These are phyloP conservation scores for Megaustenia siamemsis DNA, from an alignment of 2,888 invertebrate species.

Conservation along the genomic window DNA sequence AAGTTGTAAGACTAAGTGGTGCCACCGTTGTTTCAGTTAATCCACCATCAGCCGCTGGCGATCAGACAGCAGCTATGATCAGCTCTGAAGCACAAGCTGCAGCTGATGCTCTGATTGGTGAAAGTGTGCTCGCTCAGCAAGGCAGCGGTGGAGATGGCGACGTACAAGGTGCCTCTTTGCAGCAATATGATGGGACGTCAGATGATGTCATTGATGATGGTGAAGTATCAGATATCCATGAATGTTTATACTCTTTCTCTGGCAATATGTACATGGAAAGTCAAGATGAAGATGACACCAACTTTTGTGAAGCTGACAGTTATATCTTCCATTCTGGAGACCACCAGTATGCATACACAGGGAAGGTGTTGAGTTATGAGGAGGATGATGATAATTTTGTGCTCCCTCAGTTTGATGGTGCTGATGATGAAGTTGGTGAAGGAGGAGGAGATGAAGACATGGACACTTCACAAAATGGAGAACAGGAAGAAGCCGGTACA, in stretches of 20 bases:
- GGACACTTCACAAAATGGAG: conserved; percentile 39
- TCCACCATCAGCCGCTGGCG: conserved; percentile 27
- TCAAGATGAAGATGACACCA: not conserved
- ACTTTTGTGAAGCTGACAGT: not conserved
- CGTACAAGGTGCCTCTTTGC: conserved; percentile 6
- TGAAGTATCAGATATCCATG: conserved; percentile 6
- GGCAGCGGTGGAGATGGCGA: conserved; percentile 52
- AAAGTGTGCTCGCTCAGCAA: conserved; percentile 37
- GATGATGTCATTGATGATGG: conserved; percentile 42
- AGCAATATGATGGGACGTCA: conserved; percentile 48
- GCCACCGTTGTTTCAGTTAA: conserved; percentile 43
- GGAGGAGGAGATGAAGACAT: conserved; percentile 56
- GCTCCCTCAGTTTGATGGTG: conserved; percentile 56
- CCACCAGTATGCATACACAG: conserved; percentile 31
- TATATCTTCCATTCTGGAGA: conserved; percentile 26
- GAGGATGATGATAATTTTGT: conserved; percentile 20
- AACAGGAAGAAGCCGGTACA: conserved; percentile 37
- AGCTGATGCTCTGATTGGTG: conserved; percentile 26
- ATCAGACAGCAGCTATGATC: conserved; percentile 41
- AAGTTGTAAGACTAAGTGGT: conserved; percentile 44
- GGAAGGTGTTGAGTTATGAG: not conserved
- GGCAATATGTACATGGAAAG: not conserved
- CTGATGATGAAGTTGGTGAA: conserved; percentile 48
- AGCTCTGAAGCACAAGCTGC: conserved; percentile 50
- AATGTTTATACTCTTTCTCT: not conserved